phyloP scores from a whole-genome alignment of 2,797 vertebrate genomes.

The Neosilurus hyrtlii region DNA sequence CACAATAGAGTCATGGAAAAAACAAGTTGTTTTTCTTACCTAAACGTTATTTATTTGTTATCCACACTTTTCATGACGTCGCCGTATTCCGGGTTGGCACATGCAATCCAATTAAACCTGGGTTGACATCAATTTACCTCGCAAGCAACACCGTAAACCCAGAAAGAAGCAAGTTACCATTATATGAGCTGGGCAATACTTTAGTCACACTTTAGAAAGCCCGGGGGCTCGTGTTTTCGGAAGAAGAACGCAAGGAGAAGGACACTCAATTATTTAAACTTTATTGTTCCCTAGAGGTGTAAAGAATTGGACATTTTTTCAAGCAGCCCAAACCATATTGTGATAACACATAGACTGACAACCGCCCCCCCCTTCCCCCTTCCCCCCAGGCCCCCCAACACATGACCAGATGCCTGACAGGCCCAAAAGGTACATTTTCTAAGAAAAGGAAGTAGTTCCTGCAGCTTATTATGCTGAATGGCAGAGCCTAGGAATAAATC shows the following conservation, averaged over 20 bases:
- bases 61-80: slow-evolving; percentile 13
- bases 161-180: slow-evolving; percentile 17
- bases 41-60: slow-evolving; percentile 36
- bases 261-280: slow-evolving; percentile 25
- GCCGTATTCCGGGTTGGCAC: slow-evolving; percentile 21
- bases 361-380: not conserved
- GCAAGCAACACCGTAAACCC: slow-evolving; percentile 38
- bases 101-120: slow-evolving; percentile 38
- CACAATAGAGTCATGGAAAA: slow-evolving; percentile 18
- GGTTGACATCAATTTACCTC: slow-evolving; percentile 40
- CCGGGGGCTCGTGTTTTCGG: slow-evolving; percentile 29
- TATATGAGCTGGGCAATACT: slow-evolving; percentile 17
- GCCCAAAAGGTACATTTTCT: slow-evolving; percentile 44
- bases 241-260: slow-evolving; percentile 11
- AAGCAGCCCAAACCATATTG: not conserved
- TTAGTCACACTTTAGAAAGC: slow-evolving; percentile 10
- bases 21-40: slow-evolving; percentile 23
- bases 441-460: slow-evolving; percentile 50
- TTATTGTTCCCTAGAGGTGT: slow-evolving; percentile 27
- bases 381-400: not conserved
- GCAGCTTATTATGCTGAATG: slow-evolving; percentile 50
- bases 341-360: not conserved
- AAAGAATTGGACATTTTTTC: slow-evolving; percentile 10
- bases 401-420: slow-evolving; percentile 36
- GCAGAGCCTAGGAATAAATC: slow-evolving; percentile 54